phyloP scores from a whole-genome alignment of 2,888 invertebrate genomes.

The Pseudanteris insignis region DNA sequence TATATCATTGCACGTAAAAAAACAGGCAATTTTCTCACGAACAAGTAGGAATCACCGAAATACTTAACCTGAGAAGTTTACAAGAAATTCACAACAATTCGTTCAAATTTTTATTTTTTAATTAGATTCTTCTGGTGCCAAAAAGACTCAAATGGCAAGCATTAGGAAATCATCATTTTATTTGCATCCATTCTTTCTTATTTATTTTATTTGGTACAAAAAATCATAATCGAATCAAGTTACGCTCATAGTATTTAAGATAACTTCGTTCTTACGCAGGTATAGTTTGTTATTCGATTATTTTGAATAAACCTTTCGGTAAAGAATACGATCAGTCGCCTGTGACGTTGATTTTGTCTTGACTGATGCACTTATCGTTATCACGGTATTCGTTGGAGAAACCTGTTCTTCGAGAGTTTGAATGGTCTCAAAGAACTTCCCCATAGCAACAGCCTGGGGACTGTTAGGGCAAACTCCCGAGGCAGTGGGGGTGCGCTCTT shows the following conservation, averaged over 20 bases:
- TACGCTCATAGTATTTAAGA: no score
- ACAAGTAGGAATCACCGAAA: neutral
- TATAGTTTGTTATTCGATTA: no score
- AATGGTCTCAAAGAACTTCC: constrained; percentile 34
- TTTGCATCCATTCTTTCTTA: no score
- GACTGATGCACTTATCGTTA: constrained; percentile 30
- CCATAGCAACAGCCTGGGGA: constrained; percentile 46
- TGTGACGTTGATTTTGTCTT: constrained; percentile 17
- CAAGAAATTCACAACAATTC: neutral
- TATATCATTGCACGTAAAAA: constrained; percentile 4
- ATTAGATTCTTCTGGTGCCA: no score
- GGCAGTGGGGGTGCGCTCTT: constrained; percentile 22
- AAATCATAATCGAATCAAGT: no score
- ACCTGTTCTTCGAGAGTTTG: constrained; percentile 40
- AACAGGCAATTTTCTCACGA: constrained; percentile 10
- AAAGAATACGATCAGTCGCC: no score
- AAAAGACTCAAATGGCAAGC: no score
- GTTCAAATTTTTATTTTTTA: no score
- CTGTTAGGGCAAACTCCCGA: constrained; percentile 33
- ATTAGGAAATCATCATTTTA: no score
- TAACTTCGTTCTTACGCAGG: no score
- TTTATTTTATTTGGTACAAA: no score
- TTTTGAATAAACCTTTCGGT: no score
- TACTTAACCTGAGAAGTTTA: neutral
- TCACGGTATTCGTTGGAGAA: constrained; percentile 23